Conservation (phyloP, 2,797 vertebrate genomes). For the Tauraco hartlaubi region DNA sequence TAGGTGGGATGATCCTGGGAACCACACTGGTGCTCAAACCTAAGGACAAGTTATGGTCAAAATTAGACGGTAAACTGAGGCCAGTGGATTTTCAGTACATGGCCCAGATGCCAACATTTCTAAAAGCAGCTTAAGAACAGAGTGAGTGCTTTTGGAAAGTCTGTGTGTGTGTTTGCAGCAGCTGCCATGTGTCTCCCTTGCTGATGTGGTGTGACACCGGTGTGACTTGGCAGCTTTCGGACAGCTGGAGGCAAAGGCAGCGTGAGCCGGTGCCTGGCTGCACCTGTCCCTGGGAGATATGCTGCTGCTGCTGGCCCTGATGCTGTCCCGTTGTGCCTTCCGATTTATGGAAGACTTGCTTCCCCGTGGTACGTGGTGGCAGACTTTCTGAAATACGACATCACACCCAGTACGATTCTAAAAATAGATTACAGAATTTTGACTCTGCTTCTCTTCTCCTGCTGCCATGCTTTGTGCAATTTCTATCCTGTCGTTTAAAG, state of each 20-base stretch:
- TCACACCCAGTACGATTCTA: background rate
- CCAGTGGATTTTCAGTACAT: accelerated
- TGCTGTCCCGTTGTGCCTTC: accelerated
- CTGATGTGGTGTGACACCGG: no score
- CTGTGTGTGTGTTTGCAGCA: background rate
- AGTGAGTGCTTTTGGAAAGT: background rate
- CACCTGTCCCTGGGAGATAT: accelerated
- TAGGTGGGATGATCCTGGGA: background rate
- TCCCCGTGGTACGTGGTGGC: background rate
- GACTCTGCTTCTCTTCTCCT: background rate
- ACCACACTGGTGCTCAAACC: background rate
- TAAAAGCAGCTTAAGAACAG: background rate
- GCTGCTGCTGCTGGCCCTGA: background rate
- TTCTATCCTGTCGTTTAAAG: conserved; percentile 1
- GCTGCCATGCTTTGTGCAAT: background rate
- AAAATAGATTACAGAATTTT: background rate
- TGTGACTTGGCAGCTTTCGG: background rate
- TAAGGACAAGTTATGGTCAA: background rate
- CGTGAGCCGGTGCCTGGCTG: no score
- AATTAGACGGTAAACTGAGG: background rate
- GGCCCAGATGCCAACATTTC: no score
- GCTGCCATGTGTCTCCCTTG: accelerated
- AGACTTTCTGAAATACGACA: background rate
- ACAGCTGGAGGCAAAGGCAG: background rate
- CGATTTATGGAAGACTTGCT: background rate